Evolutionary conservation across 1,140 invertebrate genomes (phyloP), one percentile per base, ranked within the genome.

Genomic region (Lethocerus indicus): DNA sequence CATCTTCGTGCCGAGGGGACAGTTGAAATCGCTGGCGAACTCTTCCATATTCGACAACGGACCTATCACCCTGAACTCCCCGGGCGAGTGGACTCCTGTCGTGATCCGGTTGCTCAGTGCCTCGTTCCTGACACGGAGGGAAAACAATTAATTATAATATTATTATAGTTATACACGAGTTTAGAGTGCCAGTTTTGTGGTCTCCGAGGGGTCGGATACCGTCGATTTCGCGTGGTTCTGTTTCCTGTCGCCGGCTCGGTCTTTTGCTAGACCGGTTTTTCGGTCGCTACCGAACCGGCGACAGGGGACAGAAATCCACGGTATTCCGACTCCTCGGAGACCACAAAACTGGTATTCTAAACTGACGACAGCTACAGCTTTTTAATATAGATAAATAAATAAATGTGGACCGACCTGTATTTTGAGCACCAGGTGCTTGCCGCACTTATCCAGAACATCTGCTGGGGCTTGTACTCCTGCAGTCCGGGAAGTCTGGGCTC

Each of bases 11-110:
- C 79, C 81, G 1, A 69, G 48, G 0, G 84, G 80, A 65, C 92
- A 97, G 40, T 82, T 78, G 66, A 91, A 96, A 63, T 91, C 87
- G 48, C 71, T 64, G 1, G 85, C 70, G 66, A 96, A 97, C 48
- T 91, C 82, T 42, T 78, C 71, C 68, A 86, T 82, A 63, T 97
- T 97, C 27, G 87, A 86, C 16, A 95, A 64, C 0, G 90, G 85
- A 4, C 91, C 90, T 37, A 84, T 70, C 0, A 95, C 86, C 28
- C 90, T 78, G 71, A 82, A 90, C 49, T 78, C 71, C 21, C 78
- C 79, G 0, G 84, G 85, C 18, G 83, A 84, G 61, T 88, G 83
- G 52, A 75, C 72, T 46, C 85, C 74, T 40, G 59, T 61, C 14
- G 57, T 57, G 37, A 61, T 61, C 23, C 58, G 49, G 27, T 57